phyloP scores from a whole-genome alignment of 35 echinoderm and acorn worm genomes.

The Heliocidaris tuberculata region DNA sequence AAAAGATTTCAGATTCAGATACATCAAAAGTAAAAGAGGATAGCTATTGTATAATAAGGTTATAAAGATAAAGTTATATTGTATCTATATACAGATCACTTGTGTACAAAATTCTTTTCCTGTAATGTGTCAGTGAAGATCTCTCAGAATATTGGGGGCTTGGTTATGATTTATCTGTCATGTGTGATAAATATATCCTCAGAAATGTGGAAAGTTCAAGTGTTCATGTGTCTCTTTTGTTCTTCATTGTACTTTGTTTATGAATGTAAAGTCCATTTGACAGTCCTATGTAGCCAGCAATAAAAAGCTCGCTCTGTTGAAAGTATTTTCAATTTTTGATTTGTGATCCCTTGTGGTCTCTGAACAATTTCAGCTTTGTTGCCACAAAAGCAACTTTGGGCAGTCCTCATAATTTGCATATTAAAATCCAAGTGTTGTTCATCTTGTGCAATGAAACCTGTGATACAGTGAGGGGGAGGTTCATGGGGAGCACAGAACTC shows the following conservation, averaged over 20 bases:
- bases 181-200: slow-evolving; percentile 13
- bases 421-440: too few species aligned
- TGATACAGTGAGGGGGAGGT: too few species aligned
- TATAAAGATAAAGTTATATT: slow-evolving; percentile 14
- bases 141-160: not conserved
- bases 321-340: too few species aligned
- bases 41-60: not conserved
- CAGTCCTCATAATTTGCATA: too few species aligned
- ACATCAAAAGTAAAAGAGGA: slow-evolving; percentile 8
- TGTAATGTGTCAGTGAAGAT: not conserved
- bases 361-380: too few species aligned
- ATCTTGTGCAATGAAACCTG: too few species aligned
- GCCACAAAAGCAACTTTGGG: too few species aligned
- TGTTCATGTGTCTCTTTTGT: not conserved
- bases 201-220: not conserved
- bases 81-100: slow-evolving; percentile 4
- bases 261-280: too few species aligned
- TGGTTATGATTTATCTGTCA: slow-evolving; percentile 4
- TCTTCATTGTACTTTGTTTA: not conserved
- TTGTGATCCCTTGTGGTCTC: too few species aligned
- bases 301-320: too few species aligned
- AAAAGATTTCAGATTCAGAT: not conserved
- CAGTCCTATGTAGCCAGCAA: too few species aligned
- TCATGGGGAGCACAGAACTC: too few species aligned
- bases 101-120: not conserved